phyloP scores from a whole-genome alignment of 2,113 vertebrate species.

The Lipotes vexillifer region DNA sequence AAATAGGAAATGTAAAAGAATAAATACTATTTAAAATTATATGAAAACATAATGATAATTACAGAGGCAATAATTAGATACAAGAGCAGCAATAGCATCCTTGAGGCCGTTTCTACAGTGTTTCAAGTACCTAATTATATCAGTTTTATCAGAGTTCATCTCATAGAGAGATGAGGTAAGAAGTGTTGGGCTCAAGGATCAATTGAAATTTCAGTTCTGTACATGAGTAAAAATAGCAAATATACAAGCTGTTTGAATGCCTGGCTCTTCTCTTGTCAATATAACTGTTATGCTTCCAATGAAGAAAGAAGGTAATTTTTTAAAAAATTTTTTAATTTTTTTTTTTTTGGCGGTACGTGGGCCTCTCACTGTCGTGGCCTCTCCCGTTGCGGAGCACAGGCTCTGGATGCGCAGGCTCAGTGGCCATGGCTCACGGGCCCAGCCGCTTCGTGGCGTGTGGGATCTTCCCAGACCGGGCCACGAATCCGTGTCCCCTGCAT shows the following conservation, averaged over 20 bases:
- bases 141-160: constrained; percentile 1
- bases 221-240: not conserved
- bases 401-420: too few relatives aligned
- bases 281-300: not conserved
- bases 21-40: not conserved
- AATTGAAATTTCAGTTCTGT: constrained; percentile 21
- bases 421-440: too few relatives aligned
- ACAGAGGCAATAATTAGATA: not conserved
- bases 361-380: too few relatives aligned
- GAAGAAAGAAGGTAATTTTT: not conserved
- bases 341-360: too few relatives aligned
- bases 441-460: too few relatives aligned
- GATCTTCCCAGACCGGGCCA: too few relatives aligned
- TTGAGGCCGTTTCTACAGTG: not conserved
- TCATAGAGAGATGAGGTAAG: not conserved
- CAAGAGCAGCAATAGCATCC: not conserved
- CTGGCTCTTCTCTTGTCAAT: not conserved
- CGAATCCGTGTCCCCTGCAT: too few relatives aligned
- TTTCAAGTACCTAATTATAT: not conserved
- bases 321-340: too few relatives aligned
- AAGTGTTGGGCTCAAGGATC: not conserved
- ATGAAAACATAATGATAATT: constrained; percentile 26
- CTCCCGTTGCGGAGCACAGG: too few relatives aligned
- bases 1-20: not conserved
- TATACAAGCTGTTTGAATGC: not conserved